A percentile compares a stretch with the other conserved stretches of the same genome.
These are phyloP conservation scores for Condylura cristata DNA, from an alignment of 2,113 vertebrate species.

Conservation along the genomic window DNA sequence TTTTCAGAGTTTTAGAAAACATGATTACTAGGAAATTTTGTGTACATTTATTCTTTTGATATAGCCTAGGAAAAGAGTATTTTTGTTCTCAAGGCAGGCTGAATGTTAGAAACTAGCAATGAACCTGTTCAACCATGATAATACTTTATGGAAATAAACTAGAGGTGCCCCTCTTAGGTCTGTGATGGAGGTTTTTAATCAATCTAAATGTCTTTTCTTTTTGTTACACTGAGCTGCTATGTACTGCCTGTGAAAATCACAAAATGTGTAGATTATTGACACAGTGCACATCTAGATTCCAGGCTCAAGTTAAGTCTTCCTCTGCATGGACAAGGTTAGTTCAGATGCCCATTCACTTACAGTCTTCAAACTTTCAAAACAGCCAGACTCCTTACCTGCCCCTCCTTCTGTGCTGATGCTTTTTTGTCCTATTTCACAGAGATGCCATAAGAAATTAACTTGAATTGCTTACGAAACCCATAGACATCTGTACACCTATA, in stretches of 20 bases:
- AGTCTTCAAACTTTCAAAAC: background rate
- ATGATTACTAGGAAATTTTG: background rate
- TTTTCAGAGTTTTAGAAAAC: constrained; percentile 3
- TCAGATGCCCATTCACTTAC: background rate
- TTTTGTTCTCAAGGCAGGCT: background rate
- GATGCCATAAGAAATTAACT: background rate
- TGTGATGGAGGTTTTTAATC: background rate
- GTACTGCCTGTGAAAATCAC: background rate
- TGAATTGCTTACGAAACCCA: background rate
- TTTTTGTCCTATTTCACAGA: background rate
- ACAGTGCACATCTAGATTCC: too few species aligned
- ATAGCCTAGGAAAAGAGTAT: background rate
- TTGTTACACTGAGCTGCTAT: background rate
- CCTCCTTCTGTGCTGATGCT: background rate
- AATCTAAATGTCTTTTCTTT: background rate
- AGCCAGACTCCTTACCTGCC: background rate
- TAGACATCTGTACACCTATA: background rate
- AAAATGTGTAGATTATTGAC: background rate
- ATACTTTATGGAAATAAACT: background rate
- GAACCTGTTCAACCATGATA: background rate
- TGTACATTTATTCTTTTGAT: background rate
- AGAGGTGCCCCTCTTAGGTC: background rate
- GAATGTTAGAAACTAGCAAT: background rate
- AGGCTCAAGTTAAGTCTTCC: background rate
- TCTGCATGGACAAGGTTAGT: background rate